Conservation (phyloP, 2,113 vertebrate genomes). For the Excalfactoria chinensis region DNA sequence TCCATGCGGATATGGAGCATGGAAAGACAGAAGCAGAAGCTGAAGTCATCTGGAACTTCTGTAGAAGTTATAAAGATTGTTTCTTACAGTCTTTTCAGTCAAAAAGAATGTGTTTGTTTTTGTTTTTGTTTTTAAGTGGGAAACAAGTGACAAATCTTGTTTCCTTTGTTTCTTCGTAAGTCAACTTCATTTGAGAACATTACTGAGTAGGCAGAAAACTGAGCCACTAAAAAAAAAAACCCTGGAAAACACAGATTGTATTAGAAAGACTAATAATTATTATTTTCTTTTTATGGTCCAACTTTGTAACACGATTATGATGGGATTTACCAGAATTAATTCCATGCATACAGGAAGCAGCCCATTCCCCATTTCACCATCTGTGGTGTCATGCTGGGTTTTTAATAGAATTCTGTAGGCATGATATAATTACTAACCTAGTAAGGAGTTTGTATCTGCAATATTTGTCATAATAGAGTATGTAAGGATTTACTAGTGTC, state of each 20-base stretch:
- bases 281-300: conserved; percentile 46
- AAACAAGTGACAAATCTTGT: neutral
- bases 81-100: neutral
- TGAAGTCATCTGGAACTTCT: neutral
- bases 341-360: conserved; percentile 2
- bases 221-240: conserved; percentile 55
- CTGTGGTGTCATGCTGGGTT: conserved; percentile 13
- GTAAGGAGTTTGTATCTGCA: neutral
- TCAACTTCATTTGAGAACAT: neutral
- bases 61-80: neutral
- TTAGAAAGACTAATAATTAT: conserved; percentile 35
- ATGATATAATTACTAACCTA: conserved; percentile 49
- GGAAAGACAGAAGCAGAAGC: neutral
- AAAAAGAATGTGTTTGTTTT: neutral
- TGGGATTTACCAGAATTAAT: conserved; percentile 45
- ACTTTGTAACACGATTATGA: conserved; percentile 7
- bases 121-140: neutral
- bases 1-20: neutral
- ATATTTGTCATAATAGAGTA: conserved; percentile 15
- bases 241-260: conserved; percentile 10
- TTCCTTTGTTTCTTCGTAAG: conserved; percentile 35
- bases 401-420: conserved; percentile 53
- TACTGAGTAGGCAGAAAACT: conserved; percentile 32
- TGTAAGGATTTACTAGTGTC: conserved; percentile 45
- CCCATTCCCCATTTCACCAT: conserved; percentile 43